Evolutionary conservation across 2,113 vertebrate species (phyloP).

Genomic region (Microtus montanus): DNA sequence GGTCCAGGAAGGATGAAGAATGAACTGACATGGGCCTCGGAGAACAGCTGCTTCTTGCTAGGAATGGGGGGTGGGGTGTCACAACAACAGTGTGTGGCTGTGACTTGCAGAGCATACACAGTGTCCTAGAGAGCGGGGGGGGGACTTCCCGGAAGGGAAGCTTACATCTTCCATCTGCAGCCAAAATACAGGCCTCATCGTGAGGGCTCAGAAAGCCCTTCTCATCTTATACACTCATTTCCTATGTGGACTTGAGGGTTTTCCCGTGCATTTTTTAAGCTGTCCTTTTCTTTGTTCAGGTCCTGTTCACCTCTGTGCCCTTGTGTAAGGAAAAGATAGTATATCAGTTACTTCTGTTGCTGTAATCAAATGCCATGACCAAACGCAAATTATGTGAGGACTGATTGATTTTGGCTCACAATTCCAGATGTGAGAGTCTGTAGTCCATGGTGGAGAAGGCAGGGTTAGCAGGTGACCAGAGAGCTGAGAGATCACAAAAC

Average conservation of each 20-base stretch:
- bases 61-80: background rate
- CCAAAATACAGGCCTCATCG: background rate
- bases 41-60: constrained; percentile 22
- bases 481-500: background rate
- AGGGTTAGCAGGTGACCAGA: background rate
- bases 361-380: background rate
- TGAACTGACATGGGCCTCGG: background rate
- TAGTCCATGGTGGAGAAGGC: background rate
- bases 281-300: background rate
- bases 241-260: background rate
- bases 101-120: background rate
- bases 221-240: background rate
- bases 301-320: background rate
- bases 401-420: background rate
- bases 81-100: rapidly evolving
- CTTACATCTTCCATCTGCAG: background rate
- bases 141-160: background rate
- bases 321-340: background rate
- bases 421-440: background rate
- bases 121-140: background rate
- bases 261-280: background rate
- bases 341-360: background rate
- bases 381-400: background rate
- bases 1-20: constrained; percentile 33
- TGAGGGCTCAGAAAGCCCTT: background rate